Conservation (phyloP, 2,888 invertebrate genomes). For the Acleris literana region DNA sequence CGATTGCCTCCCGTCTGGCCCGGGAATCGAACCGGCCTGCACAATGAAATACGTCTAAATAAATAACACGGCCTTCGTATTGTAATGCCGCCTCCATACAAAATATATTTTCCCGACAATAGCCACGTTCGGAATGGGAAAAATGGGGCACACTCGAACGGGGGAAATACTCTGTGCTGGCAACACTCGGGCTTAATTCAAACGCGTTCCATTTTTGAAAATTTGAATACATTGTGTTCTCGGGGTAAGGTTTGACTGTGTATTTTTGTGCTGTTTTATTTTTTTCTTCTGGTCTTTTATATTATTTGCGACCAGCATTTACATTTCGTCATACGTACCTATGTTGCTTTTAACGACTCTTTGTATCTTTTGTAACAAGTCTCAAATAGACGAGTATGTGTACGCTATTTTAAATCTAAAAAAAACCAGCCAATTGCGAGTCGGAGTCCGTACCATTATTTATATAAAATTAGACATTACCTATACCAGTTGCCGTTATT, state of each 20-base stretch:
- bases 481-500: too few relatives aligned
- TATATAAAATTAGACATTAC: too few relatives aligned
- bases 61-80: slow-evolving; percentile 75
- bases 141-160: slow-evolving; percentile 67
- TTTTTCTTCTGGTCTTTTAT: slow-evolving; percentile 15
- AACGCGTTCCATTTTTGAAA: slow-evolving; percentile 57
- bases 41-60: slow-evolving; percentile 77
- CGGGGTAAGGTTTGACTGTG: slow-evolving; percentile 32
- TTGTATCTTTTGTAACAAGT: too few relatives aligned
- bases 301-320: slow-evolving; percentile 9
- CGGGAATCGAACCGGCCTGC: slow-evolving; percentile 63
- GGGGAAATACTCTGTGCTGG: slow-evolving; percentile 63
- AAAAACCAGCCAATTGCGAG: too few relatives aligned
- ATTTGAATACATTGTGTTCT: slow-evolving; percentile 51
- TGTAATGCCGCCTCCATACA: slow-evolving; percentile 70
- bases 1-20: slow-evolving; percentile 70
- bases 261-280: slow-evolving; percentile 36
- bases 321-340: background rate
- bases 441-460: too few relatives aligned
- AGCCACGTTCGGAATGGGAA: slow-evolving; percentile 58
- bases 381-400: too few relatives aligned
- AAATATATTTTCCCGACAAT: slow-evolving; percentile 76
- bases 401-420: too few relatives aligned
- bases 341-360: background rate
- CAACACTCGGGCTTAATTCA: slow-evolving; percentile 62